Evolutionary conservation across 2,888 invertebrate genomes (phyloP).

Genomic region (Enchytraeus crypticus): DNA sequence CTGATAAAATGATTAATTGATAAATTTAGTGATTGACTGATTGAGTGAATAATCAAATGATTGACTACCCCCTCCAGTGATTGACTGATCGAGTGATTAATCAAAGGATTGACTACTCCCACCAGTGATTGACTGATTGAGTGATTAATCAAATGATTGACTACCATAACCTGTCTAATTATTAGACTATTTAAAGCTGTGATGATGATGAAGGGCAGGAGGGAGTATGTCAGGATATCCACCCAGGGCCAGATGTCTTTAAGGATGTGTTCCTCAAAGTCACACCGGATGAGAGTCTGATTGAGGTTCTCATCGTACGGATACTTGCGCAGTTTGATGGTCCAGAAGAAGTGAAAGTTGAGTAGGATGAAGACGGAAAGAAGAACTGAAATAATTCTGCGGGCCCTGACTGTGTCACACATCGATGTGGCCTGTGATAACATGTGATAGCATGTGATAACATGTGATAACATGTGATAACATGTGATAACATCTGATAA

Average conservation of each 20-base stretch:
- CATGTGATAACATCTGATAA: too few relatives aligned
- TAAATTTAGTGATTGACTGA: too few relatives aligned
- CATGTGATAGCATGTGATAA: too few relatives aligned
- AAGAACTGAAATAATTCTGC: slow-evolving; percentile 1
- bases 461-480: too few relatives aligned
- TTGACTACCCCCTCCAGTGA: too few relatives aligned
- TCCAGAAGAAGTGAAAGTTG: slow-evolving; percentile 15
- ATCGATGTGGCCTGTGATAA: slow-evolving; percentile 7
- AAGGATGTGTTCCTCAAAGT: slow-evolving; percentile 23
- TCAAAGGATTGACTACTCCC: too few relatives aligned
- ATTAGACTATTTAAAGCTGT: slow-evolving; percentile 40
- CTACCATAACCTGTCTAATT: slow-evolving; percentile 28
- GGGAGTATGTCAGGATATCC: slow-evolving; percentile 40
- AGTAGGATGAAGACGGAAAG: slow-evolving; percentile 1
- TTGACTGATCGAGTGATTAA: too few relatives aligned
- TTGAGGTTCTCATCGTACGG: neutral
- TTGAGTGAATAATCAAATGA: too few relatives aligned
- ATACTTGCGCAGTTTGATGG: slow-evolving; percentile 1
- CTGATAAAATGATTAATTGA: too few relatives aligned
- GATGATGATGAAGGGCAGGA: slow-evolving; percentile 39
- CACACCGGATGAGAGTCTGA: neutral
- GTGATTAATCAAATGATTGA: too few relatives aligned
- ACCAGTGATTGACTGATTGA: too few relatives aligned
- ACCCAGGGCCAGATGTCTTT: slow-evolving; percentile 40
- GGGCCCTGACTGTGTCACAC: slow-evolving; percentile 5